Conservation (phyloP, 2,113 vertebrate species). For the Sceloporus undulatus region DNA sequence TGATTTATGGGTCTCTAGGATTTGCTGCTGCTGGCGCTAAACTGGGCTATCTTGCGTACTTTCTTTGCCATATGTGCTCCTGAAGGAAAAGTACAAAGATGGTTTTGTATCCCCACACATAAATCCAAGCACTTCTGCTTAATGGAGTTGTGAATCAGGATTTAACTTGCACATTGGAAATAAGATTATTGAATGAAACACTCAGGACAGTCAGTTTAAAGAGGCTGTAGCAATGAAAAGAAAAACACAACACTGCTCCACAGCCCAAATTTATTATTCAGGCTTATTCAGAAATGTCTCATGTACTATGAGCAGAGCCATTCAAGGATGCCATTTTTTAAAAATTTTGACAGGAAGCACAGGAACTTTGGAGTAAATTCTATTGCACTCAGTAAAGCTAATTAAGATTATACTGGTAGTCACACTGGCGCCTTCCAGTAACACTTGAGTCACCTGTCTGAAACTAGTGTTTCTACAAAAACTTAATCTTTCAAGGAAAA, state of each 20-base stretch:
- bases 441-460: background rate
- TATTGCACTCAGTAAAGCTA: background rate
- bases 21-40: background rate
- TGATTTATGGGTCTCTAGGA: background rate
- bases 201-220: background rate
- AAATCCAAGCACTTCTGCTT: conserved; percentile 19
- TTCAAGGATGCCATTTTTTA: background rate
- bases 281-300: background rate
- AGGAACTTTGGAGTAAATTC: background rate
- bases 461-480: background rate
- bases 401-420: background rate
- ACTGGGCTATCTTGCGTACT: background rate
- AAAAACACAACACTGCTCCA: background rate
- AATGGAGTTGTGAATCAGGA: background rate
- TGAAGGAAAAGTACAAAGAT: conserved; percentile 4
- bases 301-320: background rate
- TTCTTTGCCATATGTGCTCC: background rate
- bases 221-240: background rate
- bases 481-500: background rate
- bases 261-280: background rate
- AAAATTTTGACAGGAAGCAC: background rate
- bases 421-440: background rate
- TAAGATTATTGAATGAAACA: background rate
- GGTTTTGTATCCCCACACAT: background rate
- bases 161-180: conserved; percentile 1